Percentiles rank a stretch among this genome's conserved stretches.
phyloP scores from a whole-genome alignment of 2,888 invertebrate genomes.

The Neocrepidodera transversa region DNA sequence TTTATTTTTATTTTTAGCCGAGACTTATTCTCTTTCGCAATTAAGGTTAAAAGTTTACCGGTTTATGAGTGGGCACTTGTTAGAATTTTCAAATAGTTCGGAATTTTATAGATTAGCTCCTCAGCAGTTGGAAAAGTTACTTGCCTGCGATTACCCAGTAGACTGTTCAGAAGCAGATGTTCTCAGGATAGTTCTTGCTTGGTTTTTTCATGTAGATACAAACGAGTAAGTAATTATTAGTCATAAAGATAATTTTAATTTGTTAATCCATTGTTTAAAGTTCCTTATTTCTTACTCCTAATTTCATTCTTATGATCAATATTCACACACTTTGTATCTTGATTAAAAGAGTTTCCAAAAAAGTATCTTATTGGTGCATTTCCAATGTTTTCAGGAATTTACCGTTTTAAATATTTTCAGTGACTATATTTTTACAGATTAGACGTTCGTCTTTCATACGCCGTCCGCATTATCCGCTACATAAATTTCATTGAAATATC shows the following conservation, averaged over 20 bases:
- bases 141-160: constrained; percentile 72
- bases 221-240: constrained; percentile 55
- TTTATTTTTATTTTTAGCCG: constrained; percentile 57
- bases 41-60: constrained; percentile 68
- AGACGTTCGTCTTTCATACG: constrained; percentile 57
- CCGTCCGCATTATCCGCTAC: constrained; percentile 59
- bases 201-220: constrained; percentile 63
- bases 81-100: constrained; percentile 66
- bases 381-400: not conserved
- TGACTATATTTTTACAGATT: constrained; percentile 50
- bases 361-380: no score
- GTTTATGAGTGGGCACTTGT: constrained; percentile 70
- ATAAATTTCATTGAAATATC: constrained; percentile 63
- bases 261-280: no score
- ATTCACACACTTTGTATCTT: no score
- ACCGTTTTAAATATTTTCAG: constrained; percentile 10
- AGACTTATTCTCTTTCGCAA: constrained; percentile 69
- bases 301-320: no score
- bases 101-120: constrained; percentile 69
- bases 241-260: no score
- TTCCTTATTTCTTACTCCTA: no score
- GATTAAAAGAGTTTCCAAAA: no score
- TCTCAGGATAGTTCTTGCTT: constrained; percentile 66
- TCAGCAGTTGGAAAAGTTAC: constrained; percentile 68
- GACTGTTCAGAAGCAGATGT: constrained; percentile 71